A percentile compares a stretch with the other conserved stretches of the same genome.
Conservation (phyloP, 2,888 invertebrate genomes). For the Sarcophaga subvicina region DNA sequence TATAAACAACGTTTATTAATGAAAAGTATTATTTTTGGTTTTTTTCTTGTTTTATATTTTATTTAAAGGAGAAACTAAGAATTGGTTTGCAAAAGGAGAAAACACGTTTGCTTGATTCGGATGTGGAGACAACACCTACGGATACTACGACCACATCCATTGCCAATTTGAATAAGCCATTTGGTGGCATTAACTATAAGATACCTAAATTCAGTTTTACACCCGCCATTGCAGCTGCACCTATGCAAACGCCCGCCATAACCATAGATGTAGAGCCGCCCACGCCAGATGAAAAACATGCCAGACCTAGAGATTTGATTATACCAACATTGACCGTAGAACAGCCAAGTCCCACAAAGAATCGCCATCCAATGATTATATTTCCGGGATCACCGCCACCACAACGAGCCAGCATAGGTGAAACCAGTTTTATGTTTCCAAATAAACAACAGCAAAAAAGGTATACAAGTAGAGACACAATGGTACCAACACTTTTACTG, state of each 20-base stretch:
- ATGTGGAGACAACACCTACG: constrained; percentile 73
- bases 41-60: not conserved
- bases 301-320: constrained; percentile 82
- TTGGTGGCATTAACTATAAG: constrained; percentile 57
- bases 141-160: constrained; percentile 74
- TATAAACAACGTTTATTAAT: not conserved
- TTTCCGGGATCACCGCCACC: constrained; percentile 85
- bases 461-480: constrained; percentile 74
- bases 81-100: constrained; percentile 69
- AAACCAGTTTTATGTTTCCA: constrained; percentile 80
- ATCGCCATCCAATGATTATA: constrained; percentile 81
- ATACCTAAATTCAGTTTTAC: constrained; percentile 67
- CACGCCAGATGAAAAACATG: constrained; percentile 75
- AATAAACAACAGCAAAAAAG: constrained; percentile 82
- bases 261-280: constrained; percentile 77
- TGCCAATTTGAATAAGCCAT: constrained; percentile 71
- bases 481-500: constrained; percentile 53
- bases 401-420: constrained; percentile 81
- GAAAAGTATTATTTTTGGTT: not conserved
- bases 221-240: constrained; percentile 64
- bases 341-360: constrained; percentile 87
- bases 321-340: constrained; percentile 87
- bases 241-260: constrained; percentile 70
- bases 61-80: constrained; percentile 68
- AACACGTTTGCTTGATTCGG: constrained; percentile 70